A percentile compares a stretch with the other conserved stretches of the same genome.
Conservation (phyloP, 2,888 invertebrate genomes). For the Xylota sylvarum region DNA sequence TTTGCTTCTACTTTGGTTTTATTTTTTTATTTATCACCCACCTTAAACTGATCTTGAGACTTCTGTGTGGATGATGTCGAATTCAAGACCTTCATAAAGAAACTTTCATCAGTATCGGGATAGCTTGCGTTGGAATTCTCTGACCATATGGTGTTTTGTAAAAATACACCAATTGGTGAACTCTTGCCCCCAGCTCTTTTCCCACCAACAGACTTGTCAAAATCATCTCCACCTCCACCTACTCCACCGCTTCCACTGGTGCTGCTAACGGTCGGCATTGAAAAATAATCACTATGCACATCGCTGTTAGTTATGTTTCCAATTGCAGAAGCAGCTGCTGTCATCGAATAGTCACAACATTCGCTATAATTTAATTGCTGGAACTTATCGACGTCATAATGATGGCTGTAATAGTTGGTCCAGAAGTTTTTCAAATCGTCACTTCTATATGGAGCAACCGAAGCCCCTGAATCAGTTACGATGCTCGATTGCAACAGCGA, state of each 20-base stretch:
- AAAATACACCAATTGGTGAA: slow-evolving; percentile 85
- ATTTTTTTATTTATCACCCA: slow-evolving; percentile 53
- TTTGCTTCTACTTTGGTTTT: slow-evolving; percentile 28
- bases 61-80: slow-evolving; percentile 74
- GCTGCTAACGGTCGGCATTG: slow-evolving; percentile 78
- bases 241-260: neutral
- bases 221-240: slow-evolving; percentile 75
- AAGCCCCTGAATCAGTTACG: slow-evolving; percentile 49
- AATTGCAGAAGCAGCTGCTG: slow-evolving; percentile 7
- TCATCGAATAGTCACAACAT: slow-evolving; percentile 26
- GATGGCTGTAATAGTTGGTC: slow-evolving; percentile 81
- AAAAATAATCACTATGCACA: slow-evolving; percentile 79
- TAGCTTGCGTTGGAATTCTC: slow-evolving; percentile 79
- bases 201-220: slow-evolving; percentile 78
- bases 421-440: slow-evolving; percentile 81
- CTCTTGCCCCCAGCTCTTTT: slow-evolving; percentile 67
- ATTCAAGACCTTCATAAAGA: slow-evolving; percentile 80
- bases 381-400: slow-evolving; percentile 79
- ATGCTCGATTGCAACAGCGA: slow-evolving; percentile 42
- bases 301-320: slow-evolving; percentile 28
- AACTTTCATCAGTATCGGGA: slow-evolving; percentile 81
- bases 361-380: slow-evolving; percentile 51
- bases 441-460: slow-evolving; percentile 77
- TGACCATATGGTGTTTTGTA: slow-evolving; percentile 87
- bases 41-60: slow-evolving; percentile 72